These are phyloP conservation scores for Pachycephus smyrnensis DNA, from an alignment of 2,888 invertebrate species.

Conservation along the genomic window DNA sequence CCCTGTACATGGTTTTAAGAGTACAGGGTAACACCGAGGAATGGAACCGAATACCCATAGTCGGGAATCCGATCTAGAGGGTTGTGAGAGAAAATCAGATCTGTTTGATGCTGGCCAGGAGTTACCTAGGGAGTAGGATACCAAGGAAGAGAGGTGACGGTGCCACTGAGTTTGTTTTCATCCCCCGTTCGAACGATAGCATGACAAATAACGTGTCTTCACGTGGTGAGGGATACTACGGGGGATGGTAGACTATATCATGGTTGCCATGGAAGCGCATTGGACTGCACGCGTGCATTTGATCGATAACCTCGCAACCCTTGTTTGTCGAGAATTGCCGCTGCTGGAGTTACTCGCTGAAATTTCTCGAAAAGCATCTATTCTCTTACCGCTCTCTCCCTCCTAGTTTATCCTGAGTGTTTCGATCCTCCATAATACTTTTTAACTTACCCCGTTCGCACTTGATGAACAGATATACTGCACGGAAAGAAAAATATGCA, in stretches of 20 bases:
- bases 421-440: not conserved
- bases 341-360: not conserved
- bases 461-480: not conserved
- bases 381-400: not conserved
- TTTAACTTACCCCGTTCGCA: not conserved
- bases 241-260: not conserved
- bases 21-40: no score
- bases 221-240: not conserved
- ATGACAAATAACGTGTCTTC: not conserved
- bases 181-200: not conserved
- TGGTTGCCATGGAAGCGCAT: constrained; percentile 43
- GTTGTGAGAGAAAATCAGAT: constrained; percentile 20
- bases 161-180: not conserved
- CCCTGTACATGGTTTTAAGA: no score
- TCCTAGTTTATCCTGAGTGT: not conserved
- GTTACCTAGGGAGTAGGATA: not conserved
- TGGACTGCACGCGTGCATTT: constrained; percentile 41
- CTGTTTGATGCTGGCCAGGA: not conserved
- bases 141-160: not conserved
- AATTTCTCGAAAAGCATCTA: not conserved
- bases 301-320: constrained; percentile 50
- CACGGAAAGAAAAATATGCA: not conserved
- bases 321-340: constrained; percentile 4
- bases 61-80: no score
- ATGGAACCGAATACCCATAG: no score